A percentile compares a stretch with the other conserved stretches of the same genome.
Conservation (phyloP, 2,113 vertebrate genomes). For the Plestiodon gilberti region DNA sequence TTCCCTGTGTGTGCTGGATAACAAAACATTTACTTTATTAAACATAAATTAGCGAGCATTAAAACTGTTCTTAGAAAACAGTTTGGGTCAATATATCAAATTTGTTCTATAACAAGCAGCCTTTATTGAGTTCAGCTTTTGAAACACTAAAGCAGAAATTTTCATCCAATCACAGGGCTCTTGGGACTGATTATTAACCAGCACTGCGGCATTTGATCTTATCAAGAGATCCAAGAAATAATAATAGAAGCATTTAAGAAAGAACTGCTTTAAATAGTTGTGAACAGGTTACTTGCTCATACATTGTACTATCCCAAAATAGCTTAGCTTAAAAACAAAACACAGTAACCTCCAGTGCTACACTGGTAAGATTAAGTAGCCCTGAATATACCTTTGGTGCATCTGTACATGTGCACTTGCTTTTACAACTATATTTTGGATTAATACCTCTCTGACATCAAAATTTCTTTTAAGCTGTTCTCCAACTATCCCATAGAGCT, state of each 20-base stretch:
- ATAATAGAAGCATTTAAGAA: neutral
- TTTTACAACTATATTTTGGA: neutral
- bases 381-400: neutral
- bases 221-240: neutral
- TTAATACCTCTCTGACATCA: slow-evolving; percentile 91
- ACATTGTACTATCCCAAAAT: neutral
- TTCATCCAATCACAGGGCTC: neutral
- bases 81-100: neutral
- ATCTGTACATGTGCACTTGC: neutral
- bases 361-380: neutral
- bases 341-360: neutral
- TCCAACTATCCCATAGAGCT: slow-evolving; percentile 96
- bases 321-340: neutral
- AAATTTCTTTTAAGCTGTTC: slow-evolving; percentile 93
- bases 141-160: neutral
- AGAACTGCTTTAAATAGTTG: neutral
- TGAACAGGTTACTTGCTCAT: neutral
- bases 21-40: too few relatives aligned
- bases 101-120: neutral
- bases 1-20: too few relatives aligned
- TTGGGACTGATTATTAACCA: neutral
- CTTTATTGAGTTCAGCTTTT: neutral
- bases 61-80: neutral
- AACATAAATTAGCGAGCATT: neutral
- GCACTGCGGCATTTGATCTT: neutral